phyloP scores from a whole-genome alignment of 2,888 invertebrate species.

The Craniophora ligustri region DNA sequence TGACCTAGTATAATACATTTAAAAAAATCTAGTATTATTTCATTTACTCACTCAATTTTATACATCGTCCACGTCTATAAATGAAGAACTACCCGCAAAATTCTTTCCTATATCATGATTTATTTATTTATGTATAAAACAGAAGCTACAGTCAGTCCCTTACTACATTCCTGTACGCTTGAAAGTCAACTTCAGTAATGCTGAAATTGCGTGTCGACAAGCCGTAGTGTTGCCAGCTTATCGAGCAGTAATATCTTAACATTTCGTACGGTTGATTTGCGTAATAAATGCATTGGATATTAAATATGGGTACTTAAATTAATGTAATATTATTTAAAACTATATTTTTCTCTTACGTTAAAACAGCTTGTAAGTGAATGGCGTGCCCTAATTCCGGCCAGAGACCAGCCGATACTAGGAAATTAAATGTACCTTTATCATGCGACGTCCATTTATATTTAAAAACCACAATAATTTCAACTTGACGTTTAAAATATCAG shows the following conservation, averaged over 20 bases:
- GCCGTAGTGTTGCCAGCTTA: constrained; percentile 30
- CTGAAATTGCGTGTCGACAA: constrained; percentile 15
- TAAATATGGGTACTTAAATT: no score
- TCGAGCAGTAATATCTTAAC: constrained; percentile 19
- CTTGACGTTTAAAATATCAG: constrained; percentile 7
- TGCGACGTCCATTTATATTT: constrained; percentile 5
- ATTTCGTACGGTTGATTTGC: constrained; percentile 19
- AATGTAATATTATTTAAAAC: background rate
- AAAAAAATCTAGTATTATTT: no score
- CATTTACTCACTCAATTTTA: no score
- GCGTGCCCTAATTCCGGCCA: background rate
- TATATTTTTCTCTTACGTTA: background rate
- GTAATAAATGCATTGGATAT: background rate
- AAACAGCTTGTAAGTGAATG: background rate
- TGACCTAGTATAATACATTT: no score
- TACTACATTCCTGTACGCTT: no score
- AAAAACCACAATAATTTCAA: constrained; percentile 6
- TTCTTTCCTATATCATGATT: no score
- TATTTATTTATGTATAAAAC: no score
- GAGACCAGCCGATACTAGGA: background rate
- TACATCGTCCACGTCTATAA: no score
- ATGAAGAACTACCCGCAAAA: no score
- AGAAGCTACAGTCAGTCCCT: no score
- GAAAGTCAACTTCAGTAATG: constrained; percentile 18
- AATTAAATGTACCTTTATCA: constrained; percentile 5